Conservation (phyloP, 2,113 vertebrate genomes). For the Crocuta crocuta region DNA sequence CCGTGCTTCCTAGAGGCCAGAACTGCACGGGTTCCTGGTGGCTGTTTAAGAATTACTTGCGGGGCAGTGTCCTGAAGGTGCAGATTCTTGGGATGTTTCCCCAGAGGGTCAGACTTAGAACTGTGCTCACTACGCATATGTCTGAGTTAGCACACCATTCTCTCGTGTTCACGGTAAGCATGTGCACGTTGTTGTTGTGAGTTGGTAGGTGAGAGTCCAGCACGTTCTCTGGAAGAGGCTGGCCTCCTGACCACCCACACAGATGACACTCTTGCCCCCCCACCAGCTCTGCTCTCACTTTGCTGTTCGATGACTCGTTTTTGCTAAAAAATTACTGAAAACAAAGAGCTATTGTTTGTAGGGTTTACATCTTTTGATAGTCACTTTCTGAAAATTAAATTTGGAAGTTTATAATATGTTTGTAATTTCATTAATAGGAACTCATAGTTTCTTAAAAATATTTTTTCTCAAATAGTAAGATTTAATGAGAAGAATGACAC, state of each 20-base stretch:
- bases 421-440: neutral
- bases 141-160: too few species aligned
- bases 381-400: neutral
- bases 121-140: neutral
- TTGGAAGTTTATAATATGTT: neutral
- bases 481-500: neutral
- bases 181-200: too few species aligned
- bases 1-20: neutral
- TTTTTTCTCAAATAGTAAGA: too few species aligned
- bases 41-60: neutral
- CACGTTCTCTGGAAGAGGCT: too few species aligned
- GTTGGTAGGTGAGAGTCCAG: neutral
- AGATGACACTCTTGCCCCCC: accelerated
- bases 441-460: neutral
- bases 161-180: accelerated
- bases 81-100: neutral
- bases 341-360: neutral
- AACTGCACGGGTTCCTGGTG: neutral
- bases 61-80: neutral
- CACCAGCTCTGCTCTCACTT: neutral
- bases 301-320: neutral
- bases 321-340: neutral
- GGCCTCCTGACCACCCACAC: accelerated
- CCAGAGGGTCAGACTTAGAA: neutral
- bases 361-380: neutral